Percentiles rank a stretch among this genome's conserved stretches.
Evolutionary conservation across 2,113 vertebrate genomes (phyloP).

Genomic region (Lynx canadensis): DNA sequence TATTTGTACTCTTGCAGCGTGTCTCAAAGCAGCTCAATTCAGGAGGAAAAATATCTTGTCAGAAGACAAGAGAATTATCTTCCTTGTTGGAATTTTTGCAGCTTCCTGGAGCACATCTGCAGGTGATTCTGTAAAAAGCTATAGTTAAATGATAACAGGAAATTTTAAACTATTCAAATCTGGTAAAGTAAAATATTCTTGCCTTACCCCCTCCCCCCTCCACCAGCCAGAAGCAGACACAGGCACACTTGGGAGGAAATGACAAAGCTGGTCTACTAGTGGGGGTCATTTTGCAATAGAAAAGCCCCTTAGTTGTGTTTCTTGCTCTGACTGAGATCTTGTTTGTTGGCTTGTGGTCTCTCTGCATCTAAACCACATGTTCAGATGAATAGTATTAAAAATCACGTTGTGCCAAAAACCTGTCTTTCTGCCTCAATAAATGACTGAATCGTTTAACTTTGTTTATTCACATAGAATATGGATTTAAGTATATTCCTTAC

Average conservation of each 20-base stretch:
- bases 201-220: background rate
- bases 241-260: background rate
- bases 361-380: slow-evolving; percentile 53
- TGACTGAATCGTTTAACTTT: background rate
- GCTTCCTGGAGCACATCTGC: slow-evolving; percentile 75
- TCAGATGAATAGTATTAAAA: slow-evolving; percentile 32
- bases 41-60: slow-evolving; percentile 60
- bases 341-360: slow-evolving; percentile 47
- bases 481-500: background rate
- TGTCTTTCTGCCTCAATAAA: background rate
- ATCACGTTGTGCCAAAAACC: background rate
- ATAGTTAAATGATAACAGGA: slow-evolving; percentile 56
- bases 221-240: background rate
- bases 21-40: slow-evolving; percentile 65
- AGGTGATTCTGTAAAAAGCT: slow-evolving; percentile 69
- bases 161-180: slow-evolving; percentile 34
- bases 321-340: slow-evolving; percentile 47
- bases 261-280: background rate
- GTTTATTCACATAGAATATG: slow-evolving; percentile 13
- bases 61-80: slow-evolving; percentile 69
- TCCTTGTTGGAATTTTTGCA: slow-evolving; percentile 59
- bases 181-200: slow-evolving; percentile 16
- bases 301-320: background rate
- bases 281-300: background rate
- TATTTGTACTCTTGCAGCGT: slow-evolving; percentile 65